Percentiles rank a stretch among this genome's conserved stretches.
Evolutionary conservation across 1,140 invertebrate species (phyloP).

Genomic region (Drosophila azteca): DNA sequence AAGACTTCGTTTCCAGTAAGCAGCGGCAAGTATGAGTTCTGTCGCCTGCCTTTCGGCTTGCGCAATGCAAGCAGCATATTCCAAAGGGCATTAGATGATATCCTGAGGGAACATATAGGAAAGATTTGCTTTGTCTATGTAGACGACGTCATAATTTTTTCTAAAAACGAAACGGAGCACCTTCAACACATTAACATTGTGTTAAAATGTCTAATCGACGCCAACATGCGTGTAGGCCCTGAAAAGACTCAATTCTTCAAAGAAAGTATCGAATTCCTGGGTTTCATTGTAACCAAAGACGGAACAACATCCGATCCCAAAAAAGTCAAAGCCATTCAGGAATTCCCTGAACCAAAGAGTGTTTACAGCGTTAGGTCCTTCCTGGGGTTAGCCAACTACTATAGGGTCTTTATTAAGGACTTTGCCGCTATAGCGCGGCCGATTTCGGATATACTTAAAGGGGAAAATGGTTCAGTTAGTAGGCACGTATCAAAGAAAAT

Average conservation of each 20-base stretch:
- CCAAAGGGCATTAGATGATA: conserved; percentile 29
- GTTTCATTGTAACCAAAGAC: conserved; percentile 13
- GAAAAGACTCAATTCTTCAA: conserved; percentile 12
- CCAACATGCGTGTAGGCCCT: conserved; percentile 1
- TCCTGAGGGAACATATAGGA: conserved; percentile 31
- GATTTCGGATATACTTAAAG: conserved; percentile 19
- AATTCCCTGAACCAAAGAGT: conserved; percentile 9
- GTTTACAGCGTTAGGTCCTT: conserved; percentile 12
- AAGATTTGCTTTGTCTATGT: conserved; percentile 42
- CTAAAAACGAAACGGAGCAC: conserved; percentile 17
- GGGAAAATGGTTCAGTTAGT: conserved; percentile 14
- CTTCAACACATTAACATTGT: conserved; percentile 24
- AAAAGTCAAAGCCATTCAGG: conserved; percentile 15
- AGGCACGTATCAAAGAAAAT: conserved; percentile 17
- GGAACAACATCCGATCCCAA: conserved; percentile 14
- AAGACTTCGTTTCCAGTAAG: conserved; percentile 44
- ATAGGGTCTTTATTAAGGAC: conserved; percentile 23
- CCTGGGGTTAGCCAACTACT: conserved; percentile 15
- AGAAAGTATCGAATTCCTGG: conserved; percentile 12
- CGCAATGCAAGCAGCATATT: conserved; percentile 83
- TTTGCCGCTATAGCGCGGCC: conserved; percentile 22
- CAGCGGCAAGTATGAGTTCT: conserved; percentile 41
- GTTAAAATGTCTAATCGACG: conserved; percentile 5
- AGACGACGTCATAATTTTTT: conserved; percentile 28
- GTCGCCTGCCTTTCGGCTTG: conserved; percentile 80